Conservation (phyloP, 2,797 vertebrate genomes). For the Thaleichthys pacificus region DNA sequence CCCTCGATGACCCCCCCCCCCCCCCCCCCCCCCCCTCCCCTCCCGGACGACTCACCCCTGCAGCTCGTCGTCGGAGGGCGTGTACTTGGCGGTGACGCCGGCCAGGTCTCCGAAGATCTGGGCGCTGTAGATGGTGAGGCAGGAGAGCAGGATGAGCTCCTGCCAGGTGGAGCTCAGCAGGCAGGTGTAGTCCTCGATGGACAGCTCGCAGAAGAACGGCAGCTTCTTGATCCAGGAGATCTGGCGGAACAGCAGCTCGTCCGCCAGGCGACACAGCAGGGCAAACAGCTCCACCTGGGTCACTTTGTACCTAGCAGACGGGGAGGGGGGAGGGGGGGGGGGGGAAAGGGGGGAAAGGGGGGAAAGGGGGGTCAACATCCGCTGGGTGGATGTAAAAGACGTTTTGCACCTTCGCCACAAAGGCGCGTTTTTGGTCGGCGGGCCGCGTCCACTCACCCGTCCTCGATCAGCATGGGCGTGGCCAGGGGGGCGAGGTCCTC, state of each 20-base stretch:
- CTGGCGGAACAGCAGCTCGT: conserved; percentile 96
- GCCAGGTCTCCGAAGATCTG: conserved; percentile 97
- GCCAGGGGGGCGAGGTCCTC: conserved; percentile 90
- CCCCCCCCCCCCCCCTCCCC: neutral
- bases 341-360: no score
- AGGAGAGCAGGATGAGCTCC: conserved; percentile 95
- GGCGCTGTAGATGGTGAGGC: conserved; percentile 94
- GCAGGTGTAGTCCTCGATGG: conserved; percentile 98
- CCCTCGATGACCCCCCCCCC: neutral
- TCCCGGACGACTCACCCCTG: conserved; percentile 88
- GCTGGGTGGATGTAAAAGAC: neutral
- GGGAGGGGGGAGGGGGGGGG: neutral
- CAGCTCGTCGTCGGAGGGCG: conserved; percentile 92
- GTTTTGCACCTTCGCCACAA: neutral
- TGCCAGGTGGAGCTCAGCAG: conserved; percentile 98
- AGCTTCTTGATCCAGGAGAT: conserved; percentile 99
- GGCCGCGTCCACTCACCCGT: conserved; percentile 80
- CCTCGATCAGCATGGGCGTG: conserved; percentile 97
- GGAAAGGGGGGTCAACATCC: neutral
- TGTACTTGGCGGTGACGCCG: conserved; percentile 94
- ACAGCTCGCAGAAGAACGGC: conserved; percentile 96
- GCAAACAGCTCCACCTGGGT: conserved; percentile 97
- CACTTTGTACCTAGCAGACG: conserved; percentile 86
- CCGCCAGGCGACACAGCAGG: conserved; percentile 94
- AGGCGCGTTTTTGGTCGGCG: no score